Percentiles rank a stretch among this genome's conserved stretches.
Evolutionary conservation across 2,888 invertebrate genomes (phyloP).

Genomic region (Lithophane ornitopus): DNA sequence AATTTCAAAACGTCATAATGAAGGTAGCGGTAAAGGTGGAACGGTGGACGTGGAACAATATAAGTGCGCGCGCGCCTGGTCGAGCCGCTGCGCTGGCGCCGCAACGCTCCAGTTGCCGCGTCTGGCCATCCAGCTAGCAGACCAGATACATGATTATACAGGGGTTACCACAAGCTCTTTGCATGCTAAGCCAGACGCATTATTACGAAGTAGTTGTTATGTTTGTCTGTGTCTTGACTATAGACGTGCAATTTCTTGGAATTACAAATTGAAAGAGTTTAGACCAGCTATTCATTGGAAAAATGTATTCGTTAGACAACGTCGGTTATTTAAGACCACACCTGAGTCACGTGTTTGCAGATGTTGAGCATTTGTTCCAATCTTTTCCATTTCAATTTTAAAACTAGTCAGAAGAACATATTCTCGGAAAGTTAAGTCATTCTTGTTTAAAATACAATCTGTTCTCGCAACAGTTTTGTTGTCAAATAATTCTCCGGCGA

Average conservation of each 20-base stretch:
- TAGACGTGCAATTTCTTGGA: constrained; percentile 43
- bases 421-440: constrained; percentile 52
- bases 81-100: constrained; percentile 80
- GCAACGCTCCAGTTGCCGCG: constrained; percentile 86
- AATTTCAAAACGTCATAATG: constrained; percentile 79
- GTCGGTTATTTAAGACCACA: constrained; percentile 47
- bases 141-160: constrained; percentile 65
- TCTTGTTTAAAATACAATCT: constrained; percentile 43
- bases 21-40: constrained; percentile 78
- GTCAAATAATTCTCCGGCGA: constrained; percentile 50
- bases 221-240: constrained; percentile 52
- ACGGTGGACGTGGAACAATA: constrained; percentile 71
- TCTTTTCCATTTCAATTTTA: constrained; percentile 52
- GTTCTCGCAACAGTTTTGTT: constrained; percentile 48
- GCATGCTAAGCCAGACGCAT: constrained; percentile 59
- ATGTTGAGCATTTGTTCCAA: constrained; percentile 48
- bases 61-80: constrained; percentile 76
- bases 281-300: constrained; percentile 34
- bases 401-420: constrained; percentile 39
- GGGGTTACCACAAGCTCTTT: constrained; percentile 58
- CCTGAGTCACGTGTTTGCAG: constrained; percentile 45
- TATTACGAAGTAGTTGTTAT: constrained; percentile 52
- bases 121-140: constrained; percentile 72
- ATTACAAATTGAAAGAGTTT: constrained; percentile 38
- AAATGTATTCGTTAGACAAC: constrained; percentile 33